Percentiles rank a stretch among this genome's conserved stretches.
phyloP scores from a whole-genome alignment of 2,888 invertebrate species.

The Ganaspis brasiliensis region DNA sequence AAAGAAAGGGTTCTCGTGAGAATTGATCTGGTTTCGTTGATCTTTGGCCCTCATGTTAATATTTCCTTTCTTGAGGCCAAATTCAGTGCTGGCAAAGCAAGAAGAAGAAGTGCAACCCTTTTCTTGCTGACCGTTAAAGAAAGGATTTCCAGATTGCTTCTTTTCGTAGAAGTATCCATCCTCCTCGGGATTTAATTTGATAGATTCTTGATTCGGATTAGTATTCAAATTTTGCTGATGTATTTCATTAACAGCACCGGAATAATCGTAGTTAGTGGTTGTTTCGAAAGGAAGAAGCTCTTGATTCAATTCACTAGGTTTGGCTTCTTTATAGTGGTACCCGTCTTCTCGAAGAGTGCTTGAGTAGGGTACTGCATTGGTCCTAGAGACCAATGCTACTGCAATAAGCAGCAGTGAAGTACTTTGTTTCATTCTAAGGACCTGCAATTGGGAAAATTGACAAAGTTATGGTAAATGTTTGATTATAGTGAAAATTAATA shows the following conservation, averaged over 20 bases:
- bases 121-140: neutral
- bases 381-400: conserved; percentile 60
- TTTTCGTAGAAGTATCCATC: conserved; percentile 19
- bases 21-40: conserved; percentile 9
- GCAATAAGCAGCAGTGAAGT: conserved; percentile 64
- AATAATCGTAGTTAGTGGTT: conserved; percentile 50
- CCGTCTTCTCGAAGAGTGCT: conserved; percentile 56
- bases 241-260: conserved; percentile 48
- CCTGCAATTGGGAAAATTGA: conserved; percentile 53
- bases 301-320: conserved; percentile 58
- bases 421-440: conserved; percentile 64
- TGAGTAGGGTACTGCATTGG: conserved; percentile 63
- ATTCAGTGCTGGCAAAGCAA: conserved; percentile 10
- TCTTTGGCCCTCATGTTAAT: conserved; percentile 20
- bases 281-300: conserved; percentile 44
- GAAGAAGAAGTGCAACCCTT: conserved; percentile 2
- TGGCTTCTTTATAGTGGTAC: conserved; percentile 58
- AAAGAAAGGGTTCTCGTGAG: conserved; percentile 44
- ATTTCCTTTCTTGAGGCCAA: conserved; percentile 36
- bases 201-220: conserved; percentile 16
- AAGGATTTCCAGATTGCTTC: neutral
- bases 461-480: too few relatives aligned
- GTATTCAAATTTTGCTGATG: conserved; percentile 49
- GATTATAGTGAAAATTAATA: too few relatives aligned
- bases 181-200: neutral